Conservation (phyloP, 2,797 vertebrate genomes). For the Anolis apletophallus region DNA sequence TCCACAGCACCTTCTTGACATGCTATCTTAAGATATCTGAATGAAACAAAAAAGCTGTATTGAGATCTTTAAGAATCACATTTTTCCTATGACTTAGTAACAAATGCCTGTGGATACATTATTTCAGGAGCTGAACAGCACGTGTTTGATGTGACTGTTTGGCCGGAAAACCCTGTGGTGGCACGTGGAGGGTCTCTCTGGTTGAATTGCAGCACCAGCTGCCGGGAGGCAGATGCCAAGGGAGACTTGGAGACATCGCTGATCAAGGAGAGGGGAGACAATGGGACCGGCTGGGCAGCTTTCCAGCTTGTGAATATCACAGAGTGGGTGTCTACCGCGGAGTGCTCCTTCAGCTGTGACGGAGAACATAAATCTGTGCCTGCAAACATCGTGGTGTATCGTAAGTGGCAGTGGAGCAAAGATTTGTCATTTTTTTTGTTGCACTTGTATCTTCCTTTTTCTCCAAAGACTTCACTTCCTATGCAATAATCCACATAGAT, state of each 20-base stretch:
- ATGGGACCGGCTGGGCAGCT: slow-evolving; percentile 71
- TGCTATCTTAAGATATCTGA: neutral
- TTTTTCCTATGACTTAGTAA: neutral
- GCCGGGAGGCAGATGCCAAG: slow-evolving; percentile 63
- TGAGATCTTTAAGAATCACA: neutral
- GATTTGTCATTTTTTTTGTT: neutral
- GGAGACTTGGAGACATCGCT: slow-evolving; percentile 73
- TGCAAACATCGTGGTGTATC: slow-evolving; percentile 70
- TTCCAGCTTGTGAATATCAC: slow-evolving; percentile 72
- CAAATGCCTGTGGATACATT: slow-evolving; percentile 33
- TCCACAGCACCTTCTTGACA: neutral
- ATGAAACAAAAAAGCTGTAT: neutral
- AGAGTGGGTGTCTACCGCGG: slow-evolving; percentile 62
- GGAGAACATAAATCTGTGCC: slow-evolving; percentile 66
- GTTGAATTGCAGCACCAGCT: slow-evolving; percentile 75
- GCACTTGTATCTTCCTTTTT: neutral
- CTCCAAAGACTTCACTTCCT: neutral
- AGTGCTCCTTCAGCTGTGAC: slow-evolving; percentile 74
- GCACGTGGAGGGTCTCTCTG: slow-evolving; percentile 72
- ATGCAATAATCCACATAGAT: neutral
- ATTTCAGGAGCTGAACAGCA: slow-evolving; percentile 62
- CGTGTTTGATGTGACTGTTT: slow-evolving; percentile 67
- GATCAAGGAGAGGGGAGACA: slow-evolving; percentile 66
- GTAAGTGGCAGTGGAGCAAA: slow-evolving; percentile 56
- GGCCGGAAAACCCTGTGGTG: slow-evolving; percentile 68